Conservation (phyloP, 2,888 invertebrate genomes). For the Cantharis nigra region DNA sequence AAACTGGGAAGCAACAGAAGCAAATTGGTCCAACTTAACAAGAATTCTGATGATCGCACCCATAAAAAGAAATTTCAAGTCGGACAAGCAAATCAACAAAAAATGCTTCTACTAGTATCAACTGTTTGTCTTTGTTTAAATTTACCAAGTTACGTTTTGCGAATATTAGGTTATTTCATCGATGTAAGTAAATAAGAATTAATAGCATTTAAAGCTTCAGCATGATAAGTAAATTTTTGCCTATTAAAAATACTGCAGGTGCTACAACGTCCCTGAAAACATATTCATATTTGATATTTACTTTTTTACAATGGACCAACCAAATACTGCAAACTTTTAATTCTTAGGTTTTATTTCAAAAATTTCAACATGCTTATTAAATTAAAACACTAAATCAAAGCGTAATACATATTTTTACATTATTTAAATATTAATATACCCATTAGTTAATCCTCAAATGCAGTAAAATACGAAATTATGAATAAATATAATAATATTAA, state of each 20-base stretch:
- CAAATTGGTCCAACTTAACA: slow-evolving; percentile 33
- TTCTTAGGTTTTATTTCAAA: too few species aligned
- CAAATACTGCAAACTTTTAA: too few species aligned
- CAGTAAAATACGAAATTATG: too few species aligned
- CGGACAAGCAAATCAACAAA: slow-evolving; percentile 52
- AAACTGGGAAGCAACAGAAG: slow-evolving; percentile 52
- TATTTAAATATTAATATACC: too few species aligned
- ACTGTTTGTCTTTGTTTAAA: slow-evolving; percentile 78
- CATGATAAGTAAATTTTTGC: too few species aligned
- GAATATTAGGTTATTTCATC: slow-evolving; percentile 59
- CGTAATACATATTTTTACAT: too few species aligned
- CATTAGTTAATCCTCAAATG: too few species aligned
- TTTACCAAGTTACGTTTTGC: slow-evolving; percentile 74
- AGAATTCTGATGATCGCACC: neutral
- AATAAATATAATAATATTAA: too few species aligned
- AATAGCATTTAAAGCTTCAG: neutral
- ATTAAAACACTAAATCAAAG: too few species aligned
- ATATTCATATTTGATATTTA: too few species aligned
- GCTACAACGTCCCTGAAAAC: too few species aligned
- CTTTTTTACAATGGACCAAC: neutral
- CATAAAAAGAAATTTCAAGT: slow-evolving; percentile 36
- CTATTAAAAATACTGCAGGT: neutral
- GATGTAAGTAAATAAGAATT: slow-evolving; percentile 25
- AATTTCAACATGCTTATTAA: too few species aligned
- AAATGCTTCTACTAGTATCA: slow-evolving; percentile 82